phyloP scores from a whole-genome alignment of 53 echinoderm and acorn worm species.

The Actinopyga echinites region DNA sequence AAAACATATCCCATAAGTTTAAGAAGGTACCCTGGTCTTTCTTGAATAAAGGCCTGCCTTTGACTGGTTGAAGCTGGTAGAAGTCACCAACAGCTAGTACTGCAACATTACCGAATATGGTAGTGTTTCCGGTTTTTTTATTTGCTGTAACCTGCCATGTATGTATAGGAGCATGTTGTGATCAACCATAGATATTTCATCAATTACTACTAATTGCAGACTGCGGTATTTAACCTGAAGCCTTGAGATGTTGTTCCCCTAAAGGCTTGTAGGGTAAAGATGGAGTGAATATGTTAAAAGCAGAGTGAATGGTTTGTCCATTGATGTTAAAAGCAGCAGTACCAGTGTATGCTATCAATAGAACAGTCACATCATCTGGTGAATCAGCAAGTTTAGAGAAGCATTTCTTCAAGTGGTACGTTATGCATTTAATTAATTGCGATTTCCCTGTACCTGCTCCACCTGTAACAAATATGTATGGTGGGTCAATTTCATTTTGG shows the following conservation, averaged over 20 bases:
- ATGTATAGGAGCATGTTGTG: conserved; percentile 52
- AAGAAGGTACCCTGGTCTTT: conserved; percentile 8
- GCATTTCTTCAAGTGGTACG: neutral
- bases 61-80: conserved; percentile 61
- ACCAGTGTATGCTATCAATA: conserved; percentile 21
- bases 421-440: conserved; percentile 46
- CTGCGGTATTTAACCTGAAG: conserved; percentile 36
- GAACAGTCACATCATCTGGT: neutral
- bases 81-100: conserved; percentile 64
- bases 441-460: conserved; percentile 57
- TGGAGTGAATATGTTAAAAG: neutral
- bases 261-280: neutral
- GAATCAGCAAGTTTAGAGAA: neutral
- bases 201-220: conserved; percentile 60
- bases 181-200: conserved; percentile 73
- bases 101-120: conserved; percentile 55
- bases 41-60: conserved; percentile 41
- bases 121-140: conserved; percentile 46
- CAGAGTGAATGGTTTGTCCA: conserved; percentile 31
- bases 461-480: conserved; percentile 47
- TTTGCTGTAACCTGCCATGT: conserved; percentile 57
- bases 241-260: conserved; percentile 54
- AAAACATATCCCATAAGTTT: conserved; percentile 60
- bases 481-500: neutral
- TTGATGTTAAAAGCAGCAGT: conserved; percentile 32